These are phyloP conservation scores for Selene dorsalis DNA, from an alignment of 2,797 vertebrate genomes.

Conservation along the genomic window DNA sequence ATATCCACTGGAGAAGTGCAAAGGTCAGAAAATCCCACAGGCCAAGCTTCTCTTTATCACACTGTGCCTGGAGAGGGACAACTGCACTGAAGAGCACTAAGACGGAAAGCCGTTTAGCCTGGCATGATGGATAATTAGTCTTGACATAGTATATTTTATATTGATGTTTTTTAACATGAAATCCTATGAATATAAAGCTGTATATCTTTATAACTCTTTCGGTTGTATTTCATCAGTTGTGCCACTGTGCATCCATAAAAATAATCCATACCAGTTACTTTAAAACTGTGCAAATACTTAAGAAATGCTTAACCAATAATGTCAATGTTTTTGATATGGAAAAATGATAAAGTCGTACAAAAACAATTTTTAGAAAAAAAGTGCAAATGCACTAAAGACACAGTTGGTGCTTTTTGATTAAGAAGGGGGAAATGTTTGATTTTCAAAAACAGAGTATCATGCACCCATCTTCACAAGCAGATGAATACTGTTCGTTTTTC, in stretches of 20 bases:
- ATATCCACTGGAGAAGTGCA: constrained; percentile 45
- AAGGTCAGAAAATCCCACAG: constrained; percentile 65
- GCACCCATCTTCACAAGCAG: not conserved
- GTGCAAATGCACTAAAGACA: not conserved
- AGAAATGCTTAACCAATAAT: no score
- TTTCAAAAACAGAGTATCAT: not conserved
- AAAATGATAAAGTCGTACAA: no score
- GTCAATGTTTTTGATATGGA: no score
- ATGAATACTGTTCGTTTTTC: constrained; percentile 5
- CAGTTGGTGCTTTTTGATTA: not conserved
- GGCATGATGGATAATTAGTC: not conserved
- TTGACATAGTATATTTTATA: constrained; percentile 1
- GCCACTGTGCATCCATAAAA: not conserved
- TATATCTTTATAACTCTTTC: not conserved
- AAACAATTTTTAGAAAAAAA: no score
- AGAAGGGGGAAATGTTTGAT: not conserved
- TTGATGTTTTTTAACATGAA: constrained; percentile 16
- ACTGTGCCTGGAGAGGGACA: constrained; percentile 18
- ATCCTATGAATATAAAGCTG: not conserved
- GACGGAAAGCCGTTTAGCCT: constrained; percentile 27
- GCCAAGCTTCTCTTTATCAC: constrained; percentile 57
- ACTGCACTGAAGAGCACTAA: constrained; percentile 16
- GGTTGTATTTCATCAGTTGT: not conserved
- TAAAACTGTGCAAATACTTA: not conserved
- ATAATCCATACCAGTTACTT: not conserved